Conservation (phyloP, 2,888 invertebrate genomes). For the Drosophila mimica region DNA sequence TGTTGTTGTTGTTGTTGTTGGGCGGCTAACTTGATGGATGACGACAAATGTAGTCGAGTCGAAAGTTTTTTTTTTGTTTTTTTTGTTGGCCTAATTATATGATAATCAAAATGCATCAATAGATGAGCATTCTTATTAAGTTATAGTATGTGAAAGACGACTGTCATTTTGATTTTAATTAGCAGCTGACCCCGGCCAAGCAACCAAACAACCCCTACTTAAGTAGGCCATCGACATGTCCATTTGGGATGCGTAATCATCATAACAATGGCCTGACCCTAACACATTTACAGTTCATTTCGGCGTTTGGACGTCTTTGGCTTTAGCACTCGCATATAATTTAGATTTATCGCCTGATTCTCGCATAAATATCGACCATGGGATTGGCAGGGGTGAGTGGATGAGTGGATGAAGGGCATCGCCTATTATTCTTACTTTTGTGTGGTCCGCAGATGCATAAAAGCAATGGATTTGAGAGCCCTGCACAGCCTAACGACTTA, state of each 20-base stretch:
- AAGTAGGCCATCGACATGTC: constrained; percentile 38
- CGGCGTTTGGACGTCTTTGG: constrained; percentile 26
- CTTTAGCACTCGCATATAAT: constrained; percentile 74
- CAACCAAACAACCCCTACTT: constrained; percentile 27
- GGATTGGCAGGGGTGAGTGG: no score
- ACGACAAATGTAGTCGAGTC: constrained; percentile 64
- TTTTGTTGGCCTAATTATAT: constrained; percentile 62
- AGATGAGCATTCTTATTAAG: constrained; percentile 7
- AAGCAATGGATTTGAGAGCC: constrained; percentile 67
- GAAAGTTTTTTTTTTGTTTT: constrained; percentile 33
- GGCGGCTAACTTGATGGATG: constrained; percentile 50
- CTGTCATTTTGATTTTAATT: constrained; percentile 70
- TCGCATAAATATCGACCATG: constrained; percentile 75
- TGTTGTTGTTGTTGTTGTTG: constrained; percentile 1
- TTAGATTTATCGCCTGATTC: constrained; percentile 76
- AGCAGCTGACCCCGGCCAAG: constrained; percentile 38
- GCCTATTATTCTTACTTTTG: constrained; percentile 62
- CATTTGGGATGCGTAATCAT: constrained; percentile 59
- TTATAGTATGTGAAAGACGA: constrained; percentile 25
- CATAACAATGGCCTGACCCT: constrained; percentile 68
- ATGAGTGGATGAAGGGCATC: constrained; percentile 12
- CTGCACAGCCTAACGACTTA: constrained; percentile 68
- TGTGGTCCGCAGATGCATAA: constrained; percentile 69
- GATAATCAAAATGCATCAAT: constrained; percentile 72
- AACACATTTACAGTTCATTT: constrained; percentile 67